A percentile compares a stretch with the other conserved stretches of the same genome.
These are phyloP conservation scores for Drosophila flavopinicola DNA, from an alignment of 2,888 invertebrate species.

Conservation along the genomic window DNA sequence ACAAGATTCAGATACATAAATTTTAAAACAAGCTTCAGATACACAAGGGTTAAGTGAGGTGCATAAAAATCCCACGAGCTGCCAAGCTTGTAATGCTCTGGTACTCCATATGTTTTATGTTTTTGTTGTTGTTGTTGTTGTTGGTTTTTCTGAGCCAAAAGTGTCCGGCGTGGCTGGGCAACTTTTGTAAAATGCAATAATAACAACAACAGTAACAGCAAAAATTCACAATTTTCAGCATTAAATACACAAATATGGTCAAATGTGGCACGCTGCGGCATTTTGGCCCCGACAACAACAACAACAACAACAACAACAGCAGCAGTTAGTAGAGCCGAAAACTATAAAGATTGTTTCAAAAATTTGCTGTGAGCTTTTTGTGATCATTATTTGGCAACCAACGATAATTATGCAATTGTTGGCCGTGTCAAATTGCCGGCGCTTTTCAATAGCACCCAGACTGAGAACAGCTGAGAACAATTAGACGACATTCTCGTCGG, in stretches of 20 bases:
- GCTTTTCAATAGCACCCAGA: conserved; percentile 40
- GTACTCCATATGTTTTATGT: conserved; percentile 17
- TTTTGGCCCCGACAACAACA: conserved; percentile 33
- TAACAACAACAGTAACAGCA: conserved; percentile 12
- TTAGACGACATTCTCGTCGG: conserved; percentile 54
- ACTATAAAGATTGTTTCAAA: conserved; percentile 26
- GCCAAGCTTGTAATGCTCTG: conserved; percentile 10
- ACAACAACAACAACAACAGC: neutral
- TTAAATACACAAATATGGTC: conserved; percentile 64
- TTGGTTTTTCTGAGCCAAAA: conserved; percentile 5
- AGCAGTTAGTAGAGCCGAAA: conserved; percentile 11
- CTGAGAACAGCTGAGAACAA: conserved; percentile 53
- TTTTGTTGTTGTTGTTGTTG: too few relatives aligned
- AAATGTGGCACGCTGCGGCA: conserved; percentile 74
- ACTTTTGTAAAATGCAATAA: conserved; percentile 50
- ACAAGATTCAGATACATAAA: too few relatives aligned
- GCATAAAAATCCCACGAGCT: conserved; percentile 56
- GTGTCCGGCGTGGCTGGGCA: conserved; percentile 43
- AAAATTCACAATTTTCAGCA: conserved; percentile 44
- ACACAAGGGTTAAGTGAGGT: conserved; percentile 40
- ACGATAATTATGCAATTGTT: conserved; percentile 62
- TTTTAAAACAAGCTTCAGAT: neutral
- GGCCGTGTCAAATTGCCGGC: conserved; percentile 35
- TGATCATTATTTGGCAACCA: conserved; percentile 43
- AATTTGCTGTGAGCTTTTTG: conserved; percentile 2